Base-by-base conservation (phyloP, 2,888 invertebrate species). In the Kuschelorhynchus macadamiae region DNA sequence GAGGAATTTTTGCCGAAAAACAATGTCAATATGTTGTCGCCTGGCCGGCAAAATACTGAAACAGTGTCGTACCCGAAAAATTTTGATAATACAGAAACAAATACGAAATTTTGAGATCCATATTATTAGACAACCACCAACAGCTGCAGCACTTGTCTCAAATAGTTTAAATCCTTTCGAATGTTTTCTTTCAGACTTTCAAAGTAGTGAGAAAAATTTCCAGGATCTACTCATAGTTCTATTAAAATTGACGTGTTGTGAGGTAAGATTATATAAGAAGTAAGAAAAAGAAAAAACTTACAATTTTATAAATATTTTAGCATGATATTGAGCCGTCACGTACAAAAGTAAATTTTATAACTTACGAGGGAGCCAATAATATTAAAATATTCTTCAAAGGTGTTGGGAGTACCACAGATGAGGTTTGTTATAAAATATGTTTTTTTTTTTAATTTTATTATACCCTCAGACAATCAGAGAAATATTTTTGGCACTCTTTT, bases 61-160 rank as follows among this genome's bases (percentile, higher is more conserved):
- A 36, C 36, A 7, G 3, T 36, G 36, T 36, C 36, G 36, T 36
- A 36, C 12, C 36, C 36, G 36, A 36, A 36, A 7, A 36, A 36
- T 36, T 36, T 36, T 36, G 36, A 36, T 36, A 11, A 36, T 36
- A 36, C 36, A 11, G 36, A 36, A 36, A 36, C 36, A 36, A 11
- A 36, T 36, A 36, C 11, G 36, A 36, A 36, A 36, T 36, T 36
- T 36, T 36, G 36, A 36, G 36, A 36, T 36, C 36, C 36, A 36
- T 11, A 11, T 36, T 36, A 4, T 11, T 36, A 36, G 5, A 36
- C 36, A 4, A 36, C 36, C 3, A 36, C 36, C 36, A 36, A 7
- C 36, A 36, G 11, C 36, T 7, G 36, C 36, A 36, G 36, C 11
- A 11, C n/a, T n/a, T n/a, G n/a, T n/a, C n/a, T 36, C 36, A 12